Conservation (phyloP, 2,797 vertebrate species). For the Urocyon cinereoargenteus region DNA sequence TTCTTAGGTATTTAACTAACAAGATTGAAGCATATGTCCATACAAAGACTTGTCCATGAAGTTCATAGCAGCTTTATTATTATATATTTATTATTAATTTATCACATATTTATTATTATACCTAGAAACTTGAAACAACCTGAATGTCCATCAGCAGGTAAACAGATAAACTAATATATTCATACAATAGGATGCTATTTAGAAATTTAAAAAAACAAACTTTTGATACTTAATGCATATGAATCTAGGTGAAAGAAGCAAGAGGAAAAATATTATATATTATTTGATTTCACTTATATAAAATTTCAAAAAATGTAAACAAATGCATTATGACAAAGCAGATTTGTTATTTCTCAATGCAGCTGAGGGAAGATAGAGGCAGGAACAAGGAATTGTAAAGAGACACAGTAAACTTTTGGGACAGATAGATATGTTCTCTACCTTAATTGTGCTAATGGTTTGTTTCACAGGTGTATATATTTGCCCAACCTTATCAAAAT, state of each 20-base stretch:
- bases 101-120: background rate
- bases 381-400: background rate
- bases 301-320: background rate
- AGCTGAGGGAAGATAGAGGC: background rate
- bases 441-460: background rate
- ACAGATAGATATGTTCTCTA: background rate
- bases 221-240: background rate
- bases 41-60: background rate
- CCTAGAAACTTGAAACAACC: background rate
- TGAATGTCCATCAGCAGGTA: background rate
- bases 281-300: background rate
- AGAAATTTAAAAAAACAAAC: background rate
- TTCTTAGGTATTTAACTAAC: too few relatives aligned
- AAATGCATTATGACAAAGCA: background rate
- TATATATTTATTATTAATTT: background rate
- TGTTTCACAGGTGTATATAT: background rate
- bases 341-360: background rate
- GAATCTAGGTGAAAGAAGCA: background rate
- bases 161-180: background rate
- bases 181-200: background rate
- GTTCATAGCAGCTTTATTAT: background rate
- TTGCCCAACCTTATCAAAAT: background rate
- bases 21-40: background rate
- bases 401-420: background rate
- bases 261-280: background rate